Percentiles rank a stretch among this genome's conserved stretches.
phyloP scores from a whole-genome alignment of 2,888 invertebrate genomes.

The Eulithis prunata region DNA sequence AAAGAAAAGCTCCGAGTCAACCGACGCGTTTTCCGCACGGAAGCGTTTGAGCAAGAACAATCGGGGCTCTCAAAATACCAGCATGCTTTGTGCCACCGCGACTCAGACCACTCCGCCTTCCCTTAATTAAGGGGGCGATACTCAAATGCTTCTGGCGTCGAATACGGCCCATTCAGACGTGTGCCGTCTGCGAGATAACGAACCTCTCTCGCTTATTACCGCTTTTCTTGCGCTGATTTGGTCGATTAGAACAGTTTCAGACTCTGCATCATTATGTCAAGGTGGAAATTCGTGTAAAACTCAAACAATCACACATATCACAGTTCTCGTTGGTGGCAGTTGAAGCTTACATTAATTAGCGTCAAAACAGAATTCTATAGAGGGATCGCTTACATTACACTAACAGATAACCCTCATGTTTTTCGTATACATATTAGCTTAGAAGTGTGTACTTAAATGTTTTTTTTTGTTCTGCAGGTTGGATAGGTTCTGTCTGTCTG shows the following conservation, averaged over 20 bases:
- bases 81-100: conserved; percentile 55
- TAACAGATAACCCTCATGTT: too few species aligned
- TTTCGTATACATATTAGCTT: too few species aligned
- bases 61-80: conserved; percentile 62
- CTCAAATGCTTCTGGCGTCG: conserved; percentile 67
- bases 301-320: neutral
- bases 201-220: conserved; percentile 75
- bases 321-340: neutral
- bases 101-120: conserved; percentile 72
- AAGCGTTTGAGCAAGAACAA: conserved; percentile 65
- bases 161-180: conserved; percentile 72
- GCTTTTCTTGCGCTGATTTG: conserved; percentile 53
- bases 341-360: neutral
- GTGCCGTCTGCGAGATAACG: conserved; percentile 75
- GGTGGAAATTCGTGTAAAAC: conserved; percentile 1
- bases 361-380: neutral
- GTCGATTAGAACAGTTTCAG: conserved; percentile 9
- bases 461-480: neutral
- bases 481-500: too few species aligned
- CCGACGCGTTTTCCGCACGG: conserved; percentile 56
- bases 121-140: conserved; percentile 80
- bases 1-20: conserved; percentile 45
- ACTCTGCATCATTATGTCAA: conserved; percentile 15
- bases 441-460: too few species aligned
- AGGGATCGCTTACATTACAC: too few species aligned